Evolutionary conservation across 2,797 vertebrate species (phyloP), one percentile per base, ranked within the genome.

Genomic region (Leucoraja ocellata): DNA sequence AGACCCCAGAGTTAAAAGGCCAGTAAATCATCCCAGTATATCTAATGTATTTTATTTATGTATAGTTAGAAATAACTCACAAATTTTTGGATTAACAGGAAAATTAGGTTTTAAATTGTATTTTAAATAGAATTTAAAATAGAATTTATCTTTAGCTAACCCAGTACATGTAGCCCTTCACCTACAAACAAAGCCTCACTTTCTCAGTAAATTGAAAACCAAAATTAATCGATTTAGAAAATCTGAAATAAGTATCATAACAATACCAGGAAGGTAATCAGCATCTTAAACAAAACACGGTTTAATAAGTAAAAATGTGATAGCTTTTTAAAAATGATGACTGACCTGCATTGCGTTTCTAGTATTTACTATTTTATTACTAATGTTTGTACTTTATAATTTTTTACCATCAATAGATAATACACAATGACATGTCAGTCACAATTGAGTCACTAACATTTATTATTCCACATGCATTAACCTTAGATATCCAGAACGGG

Each of bases 241-340:
- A 80, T 39, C 78, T 80, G 4, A 80, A 80, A 80, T 80, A 80
- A 80, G 39, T 80, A 80, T 16, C 79, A 81, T 46, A 81, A 39
- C 21, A 46, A 80, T 21, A 78, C 39, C 39, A 46, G 36, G 8
- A 81, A 81, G 46, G 79, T 21, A 81, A 18, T 81, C 36, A 81
- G 1, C 7, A 81, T 23, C 36, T 81, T 46, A 81, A 23, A 36
- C 11, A 79, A 25, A 77, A 79, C n/a, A 36, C 0, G n/a, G 2
- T 79, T 79, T 79, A 0, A 79, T 54, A 80, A 21, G 6, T n/a
- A 7, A 74, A 79, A 79, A 79, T 79, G 32, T n/a, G 4, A 46
- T 46, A 80, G 14, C 77, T 32, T 79, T 81, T 39, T 81, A 46
- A 21, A 81, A 21, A 23, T 81, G 1, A 4, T 46, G 76, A 78